Base-by-base conservation (phyloP, 2,888 invertebrate species). In the Shargacucullia verbasci region DNA sequence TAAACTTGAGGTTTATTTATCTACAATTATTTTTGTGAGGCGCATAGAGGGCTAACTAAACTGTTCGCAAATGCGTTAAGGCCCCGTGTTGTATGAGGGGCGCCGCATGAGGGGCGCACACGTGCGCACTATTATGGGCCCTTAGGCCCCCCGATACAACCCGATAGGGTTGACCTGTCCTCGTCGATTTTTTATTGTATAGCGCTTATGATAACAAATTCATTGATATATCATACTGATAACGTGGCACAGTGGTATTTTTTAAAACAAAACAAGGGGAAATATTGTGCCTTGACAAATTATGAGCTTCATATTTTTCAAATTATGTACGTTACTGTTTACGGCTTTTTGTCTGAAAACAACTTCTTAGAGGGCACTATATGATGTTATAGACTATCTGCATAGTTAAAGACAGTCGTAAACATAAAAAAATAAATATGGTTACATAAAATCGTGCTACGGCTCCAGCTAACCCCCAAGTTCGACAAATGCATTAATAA, bases 1-100 rank as follows among this genome's bases (percentile, higher is more conserved):
- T 60, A 74, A 76, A 80, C 76, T 85, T 86, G 84, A 84, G 84
- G 87, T 89, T 88, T 91, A 91, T 92, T 91, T 91, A 89, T 88
- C 86, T 76, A 84, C 86, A 87, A 91, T 91, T 89, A 90, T 85
- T 78, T 85, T 76, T 78, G 78, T 76, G 84, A 82, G 81, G 82
- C 78, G 73, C 73, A 74, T 70, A 68, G 73, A 80, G 87, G 85
- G 76, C 64, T 73, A 78, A 74, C 69, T 80, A 80, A 86, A 83
- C 82, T 81, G 83, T 85, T 88, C 81, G 87, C 89, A 78, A 90
- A 82, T 88, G 88, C 73, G 81, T 85, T 86, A 80, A 79, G 83
- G 84, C 83, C 78, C 82, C 79, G 86, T 87, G 86, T 80, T 72
- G 81, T 78, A 75, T 56, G 67, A 70, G 62, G 68, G 78, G 75